Conservation (phyloP, 2,797 vertebrate genomes). For the Borostomias antarcticus region DNA sequence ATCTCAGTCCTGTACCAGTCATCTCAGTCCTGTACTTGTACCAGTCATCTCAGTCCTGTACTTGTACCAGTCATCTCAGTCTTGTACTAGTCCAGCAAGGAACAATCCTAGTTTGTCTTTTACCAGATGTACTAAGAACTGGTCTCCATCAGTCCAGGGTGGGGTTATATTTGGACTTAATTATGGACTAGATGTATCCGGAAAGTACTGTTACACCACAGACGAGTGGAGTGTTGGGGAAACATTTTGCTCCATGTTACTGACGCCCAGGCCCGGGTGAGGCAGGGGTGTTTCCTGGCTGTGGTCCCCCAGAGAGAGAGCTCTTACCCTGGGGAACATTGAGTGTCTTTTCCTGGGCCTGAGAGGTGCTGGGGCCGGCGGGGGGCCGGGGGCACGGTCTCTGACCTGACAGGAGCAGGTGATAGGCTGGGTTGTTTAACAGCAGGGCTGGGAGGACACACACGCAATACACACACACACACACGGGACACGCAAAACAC, state of each 20-base stretch:
- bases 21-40: too few relatives aligned
- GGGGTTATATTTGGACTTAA: neutral
- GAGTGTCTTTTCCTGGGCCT: constrained; percentile 86
- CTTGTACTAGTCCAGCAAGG: too few relatives aligned
- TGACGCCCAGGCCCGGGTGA: neutral
- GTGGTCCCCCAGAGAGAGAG: constrained; percentile 42
- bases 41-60: too few relatives aligned
- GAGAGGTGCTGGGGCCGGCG: constrained; percentile 76
- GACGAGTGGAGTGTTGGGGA: neutral
- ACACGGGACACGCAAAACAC: constrained; percentile 45
- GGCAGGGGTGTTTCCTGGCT: constrained; percentile 1
- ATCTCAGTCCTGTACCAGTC: too few relatives aligned
- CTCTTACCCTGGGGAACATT: constrained; percentile 84
- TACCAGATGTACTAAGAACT: neutral
- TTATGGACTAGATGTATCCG: too few relatives aligned
- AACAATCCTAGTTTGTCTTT: constrained; percentile 18
- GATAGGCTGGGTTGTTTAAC: constrained; percentile 94
- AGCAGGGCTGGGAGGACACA: constrained; percentile 82
- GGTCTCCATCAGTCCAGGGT: neutral
- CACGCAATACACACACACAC: constrained; percentile 51
- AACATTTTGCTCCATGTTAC: neutral
- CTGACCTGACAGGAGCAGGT: constrained; percentile 91
- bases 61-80: too few relatives aligned
- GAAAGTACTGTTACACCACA: too few relatives aligned
- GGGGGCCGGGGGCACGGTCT: constrained; percentile 77